These are phyloP conservation scores for Cyprinus carpio DNA, from an alignment of 2,113 vertebrate species.

Conservation along the genomic window DNA sequence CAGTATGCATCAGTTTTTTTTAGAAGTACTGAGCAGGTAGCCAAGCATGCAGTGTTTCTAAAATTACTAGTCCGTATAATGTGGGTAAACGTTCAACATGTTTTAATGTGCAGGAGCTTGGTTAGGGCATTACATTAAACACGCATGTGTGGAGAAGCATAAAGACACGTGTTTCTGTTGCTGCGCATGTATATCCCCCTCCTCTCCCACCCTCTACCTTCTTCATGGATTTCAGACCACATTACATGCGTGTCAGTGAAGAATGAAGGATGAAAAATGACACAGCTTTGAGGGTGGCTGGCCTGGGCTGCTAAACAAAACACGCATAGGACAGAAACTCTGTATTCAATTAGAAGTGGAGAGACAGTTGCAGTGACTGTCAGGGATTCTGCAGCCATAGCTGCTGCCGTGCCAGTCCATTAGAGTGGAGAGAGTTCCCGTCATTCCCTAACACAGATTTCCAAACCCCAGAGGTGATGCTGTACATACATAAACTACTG, in stretches of 20 bases:
- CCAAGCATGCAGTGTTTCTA: not conserved
- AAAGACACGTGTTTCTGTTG: conserved; percentile 27
- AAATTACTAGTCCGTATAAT: not conserved
- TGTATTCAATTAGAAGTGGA: conserved; percentile 20
- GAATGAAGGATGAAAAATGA: not conserved
- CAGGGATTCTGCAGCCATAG: conserved; percentile 18
- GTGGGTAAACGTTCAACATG: not conserved
- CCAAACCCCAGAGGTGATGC: conserved; percentile 36
- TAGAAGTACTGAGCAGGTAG: no score
- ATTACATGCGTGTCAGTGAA: conserved; percentile 4
- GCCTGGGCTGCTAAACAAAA: not conserved
- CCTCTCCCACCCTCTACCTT: not conserved
- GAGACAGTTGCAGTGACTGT: not conserved
- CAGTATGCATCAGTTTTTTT: not conserved
- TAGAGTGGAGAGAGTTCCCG: conserved; percentile 29
- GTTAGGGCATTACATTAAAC: conserved; percentile 32
- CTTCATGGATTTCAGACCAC: not conserved
- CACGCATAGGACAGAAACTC: not conserved
- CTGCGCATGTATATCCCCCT: conserved; percentile 8
- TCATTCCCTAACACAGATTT: conserved; percentile 52
- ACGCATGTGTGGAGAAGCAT: conserved; percentile 44
- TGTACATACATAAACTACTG: conserved; percentile 40
- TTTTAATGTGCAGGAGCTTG: conserved; percentile 1
- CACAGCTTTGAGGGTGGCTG: conserved; percentile 1
- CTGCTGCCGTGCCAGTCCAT: not conserved